A percentile compares a stretch with the other conserved stretches of the same genome.
These are phyloP conservation scores for Nothocercus nigrocapillus DNA, from an alignment of 2,113 vertebrate genomes.

Conservation along the genomic window DNA sequence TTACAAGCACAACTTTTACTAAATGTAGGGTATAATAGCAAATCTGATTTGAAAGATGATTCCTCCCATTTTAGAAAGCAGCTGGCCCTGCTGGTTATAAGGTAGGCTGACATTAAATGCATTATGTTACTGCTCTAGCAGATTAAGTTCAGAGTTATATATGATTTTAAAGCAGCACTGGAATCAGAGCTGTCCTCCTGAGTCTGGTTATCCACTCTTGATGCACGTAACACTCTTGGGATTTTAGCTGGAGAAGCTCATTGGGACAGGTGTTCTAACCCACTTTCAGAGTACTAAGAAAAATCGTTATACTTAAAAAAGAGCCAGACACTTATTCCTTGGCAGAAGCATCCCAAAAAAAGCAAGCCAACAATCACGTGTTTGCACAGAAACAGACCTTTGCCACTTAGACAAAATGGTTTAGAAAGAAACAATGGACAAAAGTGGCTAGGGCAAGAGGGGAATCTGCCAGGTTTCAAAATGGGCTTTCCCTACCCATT, in stretches of 20 bases:
- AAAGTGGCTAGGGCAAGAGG: neutral
- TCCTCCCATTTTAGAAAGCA: neutral
- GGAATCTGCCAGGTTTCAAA: neutral
- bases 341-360: neutral
- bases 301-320: neutral
- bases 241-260: neutral
- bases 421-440: neutral
- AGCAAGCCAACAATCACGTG: neutral
- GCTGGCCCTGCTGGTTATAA: neutral
- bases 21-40: neutral
- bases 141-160: neutral
- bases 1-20: neutral
- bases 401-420: neutral
- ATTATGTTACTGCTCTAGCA: neutral
- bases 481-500: neutral
- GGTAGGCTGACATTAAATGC: neutral
- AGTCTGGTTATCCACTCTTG: neutral
- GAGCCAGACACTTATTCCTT: neutral
- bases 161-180: neutral
- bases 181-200: neutral
- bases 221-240: fast-evolving
- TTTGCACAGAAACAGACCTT: neutral
- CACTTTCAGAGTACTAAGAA: neutral
- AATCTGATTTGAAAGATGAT: neutral
- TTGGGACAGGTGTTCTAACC: neutral